phyloP scores from a whole-genome alignment of 2,888 invertebrate species.

The Sinhomidia bicolor region DNA sequence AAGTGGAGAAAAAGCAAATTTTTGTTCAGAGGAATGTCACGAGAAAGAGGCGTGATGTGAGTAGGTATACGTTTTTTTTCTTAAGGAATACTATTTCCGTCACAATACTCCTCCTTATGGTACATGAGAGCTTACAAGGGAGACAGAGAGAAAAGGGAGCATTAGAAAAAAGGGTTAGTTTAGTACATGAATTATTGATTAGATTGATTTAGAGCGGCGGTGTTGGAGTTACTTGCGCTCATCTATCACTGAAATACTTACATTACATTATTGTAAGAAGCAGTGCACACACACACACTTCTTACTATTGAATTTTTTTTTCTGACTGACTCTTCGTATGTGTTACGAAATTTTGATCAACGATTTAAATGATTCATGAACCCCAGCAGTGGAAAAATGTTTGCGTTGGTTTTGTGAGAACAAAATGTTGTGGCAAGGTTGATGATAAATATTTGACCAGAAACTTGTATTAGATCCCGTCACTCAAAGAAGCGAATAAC shows the following conservation, averaged over 20 bases:
- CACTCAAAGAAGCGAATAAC: not conserved
- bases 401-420: not conserved
- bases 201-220: constrained; percentile 60
- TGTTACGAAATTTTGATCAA: constrained; percentile 40
- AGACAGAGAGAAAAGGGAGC: not conserved
- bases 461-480: too few species aligned
- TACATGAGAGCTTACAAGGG: not conserved
- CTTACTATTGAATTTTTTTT: constrained; percentile 56
- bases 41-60: constrained; percentile 29
- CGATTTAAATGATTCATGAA: constrained; percentile 70
- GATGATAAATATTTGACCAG: too few species aligned
- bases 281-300: too few species aligned
- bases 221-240: constrained; percentile 28
- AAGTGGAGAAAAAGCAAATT: constrained; percentile 6
- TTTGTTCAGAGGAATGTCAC: constrained; percentile 39
- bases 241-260: not conserved
- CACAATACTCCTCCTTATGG: not conserved
- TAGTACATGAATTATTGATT: constrained; percentile 66
- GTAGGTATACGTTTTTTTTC: not conserved
- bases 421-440: not conserved
- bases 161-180: constrained; percentile 22
- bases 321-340: constrained; percentile 12
- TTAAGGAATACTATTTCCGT: constrained; percentile 42
- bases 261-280: not conserved
- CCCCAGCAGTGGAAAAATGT: not conserved